phyloP scores from a whole-genome alignment of 2,888 invertebrate species.

The Drosophila melanosoma region DNA sequence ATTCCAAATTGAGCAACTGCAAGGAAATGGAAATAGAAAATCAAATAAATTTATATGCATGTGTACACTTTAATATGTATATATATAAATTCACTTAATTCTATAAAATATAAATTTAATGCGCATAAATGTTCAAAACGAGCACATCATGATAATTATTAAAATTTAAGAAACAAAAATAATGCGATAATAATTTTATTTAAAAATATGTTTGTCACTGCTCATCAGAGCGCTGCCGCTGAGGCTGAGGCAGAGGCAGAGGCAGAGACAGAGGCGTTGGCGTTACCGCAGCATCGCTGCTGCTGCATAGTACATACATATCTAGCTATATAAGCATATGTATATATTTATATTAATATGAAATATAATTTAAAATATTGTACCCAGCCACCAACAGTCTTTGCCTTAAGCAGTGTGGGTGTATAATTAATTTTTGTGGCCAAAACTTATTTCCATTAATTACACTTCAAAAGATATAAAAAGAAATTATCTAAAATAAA shows the following conservation, averaged over 20 bases:
- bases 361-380: slow-evolving; percentile 63
- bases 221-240: slow-evolving; percentile 64
- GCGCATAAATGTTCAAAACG: slow-evolving; percentile 57
- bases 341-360: slow-evolving; percentile 58
- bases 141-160: slow-evolving; percentile 21
- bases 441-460: slow-evolving; percentile 69
- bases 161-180: slow-evolving; percentile 21
- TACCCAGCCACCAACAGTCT: slow-evolving; percentile 38
- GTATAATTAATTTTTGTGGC: slow-evolving; percentile 77
- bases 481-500: slow-evolving; percentile 15
- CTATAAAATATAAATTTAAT: slow-evolving; percentile 56
- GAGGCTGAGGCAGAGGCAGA: neutral
- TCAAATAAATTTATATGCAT: slow-evolving; percentile 22
- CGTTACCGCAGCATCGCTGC: slow-evolving; percentile 24
- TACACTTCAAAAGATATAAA: slow-evolving; percentile 48
- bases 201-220: slow-evolving; percentile 57
- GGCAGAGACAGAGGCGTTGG: slow-evolving; percentile 22
- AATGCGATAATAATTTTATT: slow-evolving; percentile 46
- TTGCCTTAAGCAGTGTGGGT: slow-evolving; percentile 54
- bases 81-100: slow-evolving; percentile 20
- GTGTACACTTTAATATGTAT: slow-evolving; percentile 11
- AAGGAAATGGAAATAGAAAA: slow-evolving; percentile 54
- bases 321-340: neutral
- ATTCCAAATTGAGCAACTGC: slow-evolving; percentile 71
- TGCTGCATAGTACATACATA: slow-evolving; percentile 13